Base-by-base conservation (phyloP, 1,140 invertebrate genomes). In the Pararge aegeria region DNA sequence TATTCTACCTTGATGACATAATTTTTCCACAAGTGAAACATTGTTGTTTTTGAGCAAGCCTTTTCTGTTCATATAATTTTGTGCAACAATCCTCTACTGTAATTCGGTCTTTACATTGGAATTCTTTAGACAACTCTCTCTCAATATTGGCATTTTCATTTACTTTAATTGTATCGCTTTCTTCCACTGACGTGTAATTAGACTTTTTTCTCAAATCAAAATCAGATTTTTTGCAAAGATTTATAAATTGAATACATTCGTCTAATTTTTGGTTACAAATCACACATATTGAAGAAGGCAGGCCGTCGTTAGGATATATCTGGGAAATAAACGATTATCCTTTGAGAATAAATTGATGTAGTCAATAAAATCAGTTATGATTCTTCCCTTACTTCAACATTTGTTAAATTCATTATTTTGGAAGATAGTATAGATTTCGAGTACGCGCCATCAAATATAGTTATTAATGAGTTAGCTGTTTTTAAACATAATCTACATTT, bases 1-100 rank as follows among this genome's bases (percentile, higher is more conserved):
- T 27, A 20, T 57, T 46, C 29, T 74, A 89, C 89, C 80, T 83
- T 10, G 88, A 90, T 19, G 89, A 90, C 80, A 90, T 83, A 29
- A 91, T 72, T 84, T 89, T 91, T 18, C 89, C 89, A 77, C 89
- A 91, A 46, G 74, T 90, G 46, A 73, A 81, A 62, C 88, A 91
- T 68, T 90, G 89, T 52, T 87, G 75, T 70, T 83, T 88, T 9
- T 63, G 54, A 24, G 64, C 30, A 29, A 79, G 76, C 50, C 64
- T 83, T 20, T 54, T 52, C 57, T 52, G 27, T 50, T 13, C 20
- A 38, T 62, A 62, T 50, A 27, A 38, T 30, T 52, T 44, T 48
- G 50, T 66, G 15, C 59, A 27, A 54, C 54, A 16, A 30, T 27
- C 53, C 34, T 20, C 24, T 16, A n/a, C 44, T 13, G 30, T 53